These are phyloP conservation scores for Xenopus laevis DNA, from an alignment of 2,113 vertebrate genomes.

Conservation along the genomic window DNA sequence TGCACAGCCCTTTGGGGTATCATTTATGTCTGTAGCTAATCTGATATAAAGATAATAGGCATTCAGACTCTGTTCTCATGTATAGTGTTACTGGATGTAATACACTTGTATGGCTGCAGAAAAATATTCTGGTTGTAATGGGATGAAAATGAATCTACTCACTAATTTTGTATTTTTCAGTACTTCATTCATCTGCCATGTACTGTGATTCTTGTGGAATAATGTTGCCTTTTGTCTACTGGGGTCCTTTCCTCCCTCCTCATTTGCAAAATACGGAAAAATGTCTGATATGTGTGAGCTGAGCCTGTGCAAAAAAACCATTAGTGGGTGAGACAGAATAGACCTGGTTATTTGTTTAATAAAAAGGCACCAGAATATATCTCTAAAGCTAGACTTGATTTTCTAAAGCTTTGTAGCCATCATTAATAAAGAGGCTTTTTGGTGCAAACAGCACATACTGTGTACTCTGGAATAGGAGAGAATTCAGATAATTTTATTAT, in stretches of 20 bases:
- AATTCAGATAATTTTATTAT: no score
- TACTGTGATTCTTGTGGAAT: conserved; percentile 30
- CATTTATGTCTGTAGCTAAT: not conserved
- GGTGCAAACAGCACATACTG: not conserved
- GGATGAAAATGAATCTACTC: conserved; percentile 29
- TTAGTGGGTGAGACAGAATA: conserved; percentile 7
- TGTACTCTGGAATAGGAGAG: no score
- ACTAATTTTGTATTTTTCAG: conserved; percentile 34
- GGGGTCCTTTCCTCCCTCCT: conserved; percentile 27
- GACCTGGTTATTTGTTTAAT: conserved; percentile 9
- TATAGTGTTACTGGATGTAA: not conserved
- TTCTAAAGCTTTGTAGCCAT: not conserved
- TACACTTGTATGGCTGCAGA: not conserved
- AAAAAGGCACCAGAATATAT: conserved; percentile 4
- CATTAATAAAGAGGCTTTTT: not conserved
- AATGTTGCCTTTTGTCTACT: conserved; percentile 39
- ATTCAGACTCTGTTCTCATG: not conserved
- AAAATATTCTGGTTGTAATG: conserved; percentile 10
- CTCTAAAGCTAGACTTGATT: not conserved
- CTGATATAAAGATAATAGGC: not conserved
- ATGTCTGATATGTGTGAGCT: conserved; percentile 20
- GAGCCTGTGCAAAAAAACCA: conserved; percentile 3
- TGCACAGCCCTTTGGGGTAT: no score
- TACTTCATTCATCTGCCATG: conserved; percentile 31
- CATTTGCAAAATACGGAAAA: conserved; percentile 33